Base-by-base conservation (phyloP, 1,140 invertebrate species). In the Cydia amplana region DNA sequence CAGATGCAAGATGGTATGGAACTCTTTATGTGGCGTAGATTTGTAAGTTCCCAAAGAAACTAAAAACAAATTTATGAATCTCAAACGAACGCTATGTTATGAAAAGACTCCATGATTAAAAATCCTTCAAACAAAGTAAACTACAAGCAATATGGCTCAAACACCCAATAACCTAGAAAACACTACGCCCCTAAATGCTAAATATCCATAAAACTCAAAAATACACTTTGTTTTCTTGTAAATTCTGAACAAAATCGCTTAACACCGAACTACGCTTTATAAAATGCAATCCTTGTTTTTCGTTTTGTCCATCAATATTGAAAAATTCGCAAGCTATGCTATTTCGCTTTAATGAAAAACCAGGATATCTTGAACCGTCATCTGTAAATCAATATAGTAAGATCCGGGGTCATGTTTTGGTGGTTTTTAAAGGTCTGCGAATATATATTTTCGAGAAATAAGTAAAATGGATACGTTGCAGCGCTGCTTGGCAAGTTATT, bases 221-320 rank as follows among this genome's bases (percentile, higher is more conserved):
- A 23, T 23, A 23, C n/a, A 10, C 55, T 23, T 23, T 60, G 9
- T 60, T 12, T 7, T 7, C 55, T 60, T 60, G 9, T 23, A 60
- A 60, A 60, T 60, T 23, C 20, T 12, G 55, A 60, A 23, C 55
- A 23, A 4, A 60, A 60, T 60, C 55, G 18, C 20, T 60, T 23
- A 60, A 51, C 49, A 18, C 16, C 4, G 43, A 14, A 51, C n/a
- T 18, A 1, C n/a, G 18, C 18, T 23, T 60, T 60, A 23, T 60
- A 60, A 60, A 60, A 60, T 20, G 55, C 55, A 60, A 46, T 55
- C n/a, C 55, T 23, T 51, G n/a, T 60, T 60, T 60, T 60, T 60
- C 55, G 9, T 60, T 60, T 60, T 23, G 55, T 60, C 55, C 55
- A 23, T 60, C 55, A 60, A 60, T 60, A 60, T 60, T 60, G 55